These are phyloP conservation scores for Bucco capensis DNA, from an alignment of 2,113 vertebrate species.

Conservation along the genomic window DNA sequence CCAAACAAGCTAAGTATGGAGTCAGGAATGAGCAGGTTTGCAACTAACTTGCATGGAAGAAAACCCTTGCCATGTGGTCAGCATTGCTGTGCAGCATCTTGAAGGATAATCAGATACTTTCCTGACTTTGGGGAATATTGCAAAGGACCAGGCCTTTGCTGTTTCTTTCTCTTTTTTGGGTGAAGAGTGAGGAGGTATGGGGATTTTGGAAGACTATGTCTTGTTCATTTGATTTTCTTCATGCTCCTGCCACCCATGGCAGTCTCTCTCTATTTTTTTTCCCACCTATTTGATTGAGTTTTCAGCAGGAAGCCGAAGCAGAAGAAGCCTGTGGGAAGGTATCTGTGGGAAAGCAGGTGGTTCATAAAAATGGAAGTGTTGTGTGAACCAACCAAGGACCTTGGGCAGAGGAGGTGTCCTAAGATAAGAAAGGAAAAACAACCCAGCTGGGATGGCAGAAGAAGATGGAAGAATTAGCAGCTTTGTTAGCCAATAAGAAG, in stretches of 20 bases:
- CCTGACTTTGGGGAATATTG: neutral
- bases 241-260: neutral
- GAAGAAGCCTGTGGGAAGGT: too few relatives aligned
- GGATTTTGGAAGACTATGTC: neutral
- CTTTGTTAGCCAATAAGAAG: too few relatives aligned
- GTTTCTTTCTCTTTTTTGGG: neutral
- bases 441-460: too few relatives aligned
- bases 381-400: too few relatives aligned
- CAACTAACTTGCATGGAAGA: neutral
- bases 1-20: neutral
- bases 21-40: neutral
- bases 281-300: neutral
- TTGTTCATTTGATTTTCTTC: neutral
- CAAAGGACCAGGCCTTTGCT: neutral
- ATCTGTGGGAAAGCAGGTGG: too few relatives aligned
- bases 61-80: neutral
- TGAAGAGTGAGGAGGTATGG: too few relatives aligned
- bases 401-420: too few relatives aligned
- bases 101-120: neutral
- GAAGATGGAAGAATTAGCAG: too few relatives aligned
- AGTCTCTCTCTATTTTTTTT: neutral
- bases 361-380: too few relatives aligned
- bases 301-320: neutral
- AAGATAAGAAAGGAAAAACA: too few relatives aligned
- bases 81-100: neutral